Evolutionary conservation across 1,140 invertebrate genomes (phyloP).

Genomic region (Parapsyche elsis): DNA sequence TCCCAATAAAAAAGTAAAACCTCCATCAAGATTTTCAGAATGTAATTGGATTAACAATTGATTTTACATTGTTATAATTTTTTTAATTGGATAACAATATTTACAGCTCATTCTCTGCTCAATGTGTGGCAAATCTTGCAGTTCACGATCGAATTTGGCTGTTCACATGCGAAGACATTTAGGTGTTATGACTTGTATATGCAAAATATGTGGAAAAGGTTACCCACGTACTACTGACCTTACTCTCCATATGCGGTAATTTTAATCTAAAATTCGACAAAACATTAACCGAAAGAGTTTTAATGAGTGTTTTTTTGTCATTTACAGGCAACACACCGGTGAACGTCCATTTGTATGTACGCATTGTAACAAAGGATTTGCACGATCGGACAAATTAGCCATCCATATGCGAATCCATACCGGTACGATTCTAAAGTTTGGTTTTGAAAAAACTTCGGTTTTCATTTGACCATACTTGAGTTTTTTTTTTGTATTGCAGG

Average conservation of each 20-base stretch:
- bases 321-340: slow-evolving; percentile 62
- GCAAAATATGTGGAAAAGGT: slow-evolving; percentile 73
- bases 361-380: slow-evolving; percentile 56
- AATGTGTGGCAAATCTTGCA: slow-evolving; percentile 58
- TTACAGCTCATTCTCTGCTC: slow-evolving; percentile 59
- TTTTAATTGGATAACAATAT: neutral
- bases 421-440: slow-evolving; percentile 35
- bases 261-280: neutral
- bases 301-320: neutral
- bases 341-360: slow-evolving; percentile 61
- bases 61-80: slow-evolving; percentile 9
- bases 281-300: neutral
- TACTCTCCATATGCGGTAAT: slow-evolving; percentile 60
- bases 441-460: too few relatives aligned
- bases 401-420: slow-evolving; percentile 61
- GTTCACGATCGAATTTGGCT: slow-evolving; percentile 59
- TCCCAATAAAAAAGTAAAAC: slow-evolving; percentile 52
- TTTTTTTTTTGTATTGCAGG: slow-evolving; percentile 58
- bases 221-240: slow-evolving; percentile 73
- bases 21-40: neutral
- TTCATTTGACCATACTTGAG: too few relatives aligned
- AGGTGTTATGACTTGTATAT: slow-evolving; percentile 70
- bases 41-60: too few relatives aligned
- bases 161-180: slow-evolving; percentile 72
- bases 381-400: slow-evolving; percentile 58